Evolutionary conservation across 1,140 invertebrate species (phyloP), one percentile per base, ranked within the genome.

Genomic region (Maconellicoccus hirsutus): DNA sequence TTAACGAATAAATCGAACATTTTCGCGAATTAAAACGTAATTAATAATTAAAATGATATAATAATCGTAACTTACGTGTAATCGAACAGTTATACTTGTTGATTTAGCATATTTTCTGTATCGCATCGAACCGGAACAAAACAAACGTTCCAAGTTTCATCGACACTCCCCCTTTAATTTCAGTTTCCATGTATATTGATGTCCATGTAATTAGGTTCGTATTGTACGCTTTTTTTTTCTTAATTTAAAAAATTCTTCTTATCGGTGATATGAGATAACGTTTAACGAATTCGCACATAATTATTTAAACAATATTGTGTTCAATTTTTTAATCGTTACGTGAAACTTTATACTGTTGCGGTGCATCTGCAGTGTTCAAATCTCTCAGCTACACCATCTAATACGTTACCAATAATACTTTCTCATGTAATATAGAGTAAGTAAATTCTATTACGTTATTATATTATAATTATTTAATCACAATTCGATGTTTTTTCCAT

Each of bases 401-500:
- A 38, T 38, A 52, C 42, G 42, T 52, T 52, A 52, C 42, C 42
- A 52, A 52, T 38, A 38, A 52, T 52, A 52, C 42, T 52, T 52
- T 52, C 42, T 52, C 42, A 52, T 52, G 42, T 52, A 52, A 52
- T 52, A 16, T 52, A 52, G 42, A 52, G 42, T 52, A 52, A 52
- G 42, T 52, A 16, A 14, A 52, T 16, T 52, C 42, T 8, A 16
- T 52, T 52, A 8, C 2, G 29, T 52, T 4, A 8, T 52, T 52
- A 8, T 19, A 16, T 8, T 52, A 16, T 19, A 16, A 8, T 52
- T 52, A 4, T 19, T 14, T 52, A 52, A 19, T n/a, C 42, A 19
- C 42, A 14, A 19, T 52, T 52, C n/a, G 42, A 16, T 19, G 42
- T 8, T 52, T 3, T 16, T 52, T 52, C n/a, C 3, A 16, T 19